phyloP scores from a whole-genome alignment of 2,888 invertebrate species.

The Scelioninae gen. 1 region DNA sequence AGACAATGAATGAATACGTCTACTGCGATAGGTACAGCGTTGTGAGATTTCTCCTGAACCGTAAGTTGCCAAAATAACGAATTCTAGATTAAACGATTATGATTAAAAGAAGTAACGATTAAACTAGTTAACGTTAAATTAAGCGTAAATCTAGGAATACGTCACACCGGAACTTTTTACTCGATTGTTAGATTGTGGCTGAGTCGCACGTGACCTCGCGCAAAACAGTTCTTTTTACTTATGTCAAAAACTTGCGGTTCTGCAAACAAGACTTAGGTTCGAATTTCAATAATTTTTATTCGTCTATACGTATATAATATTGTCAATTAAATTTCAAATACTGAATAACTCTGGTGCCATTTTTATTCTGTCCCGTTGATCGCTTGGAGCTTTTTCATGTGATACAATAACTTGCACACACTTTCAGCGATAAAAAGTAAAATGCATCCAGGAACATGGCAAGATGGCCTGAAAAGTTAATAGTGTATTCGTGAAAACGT shows the following conservation, averaged over 20 bases:
- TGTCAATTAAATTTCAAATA: conserved; percentile 81
- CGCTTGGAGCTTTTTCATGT: conserved; percentile 28
- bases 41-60: conserved; percentile 80
- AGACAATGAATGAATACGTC: conserved; percentile 71
- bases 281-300: conserved; percentile 76
- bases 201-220: conserved; percentile 43
- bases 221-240: conserved; percentile 65
- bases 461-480: not conserved
- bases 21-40: conserved; percentile 75
- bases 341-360: conserved; percentile 69
- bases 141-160: conserved; percentile 75
- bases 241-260: conserved; percentile 77
- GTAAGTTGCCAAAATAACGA: conserved; percentile 82
- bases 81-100: conserved; percentile 77
- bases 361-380: conserved; percentile 67
- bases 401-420: conserved; percentile 20
- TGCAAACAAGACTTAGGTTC: conserved; percentile 74
- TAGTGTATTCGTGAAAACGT: conserved; percentile 17
- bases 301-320: conserved; percentile 78
- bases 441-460: not conserved
- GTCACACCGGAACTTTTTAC: conserved; percentile 72
- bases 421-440: conserved; percentile 19
- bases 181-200: conserved; percentile 69
- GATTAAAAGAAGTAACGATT: conserved; percentile 70
- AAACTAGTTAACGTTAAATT: conserved; percentile 72